Evolutionary conservation across 2,797 vertebrate species (phyloP).

Genomic region (Heliangelus exortis): DNA sequence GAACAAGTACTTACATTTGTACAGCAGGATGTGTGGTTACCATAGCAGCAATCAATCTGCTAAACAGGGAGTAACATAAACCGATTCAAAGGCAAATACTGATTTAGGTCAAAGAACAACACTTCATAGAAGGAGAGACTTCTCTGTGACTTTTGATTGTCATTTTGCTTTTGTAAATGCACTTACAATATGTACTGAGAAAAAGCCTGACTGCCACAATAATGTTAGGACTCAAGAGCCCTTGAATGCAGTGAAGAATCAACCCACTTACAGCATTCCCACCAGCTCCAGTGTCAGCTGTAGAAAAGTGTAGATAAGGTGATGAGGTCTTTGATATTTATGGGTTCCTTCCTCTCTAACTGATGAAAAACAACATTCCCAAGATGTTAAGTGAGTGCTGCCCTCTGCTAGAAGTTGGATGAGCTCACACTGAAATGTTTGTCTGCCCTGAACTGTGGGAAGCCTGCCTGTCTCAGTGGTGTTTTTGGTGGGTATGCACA

Average conservation of each 20-base stretch:
- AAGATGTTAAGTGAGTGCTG: neutral
- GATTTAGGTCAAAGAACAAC: slow-evolving; percentile 76
- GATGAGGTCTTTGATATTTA: neutral
- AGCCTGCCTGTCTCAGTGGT: neutral
- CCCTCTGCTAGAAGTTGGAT: neutral
- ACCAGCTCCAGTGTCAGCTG: neutral
- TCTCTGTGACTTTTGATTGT: slow-evolving; percentile 62
- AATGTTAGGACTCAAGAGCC: neutral
- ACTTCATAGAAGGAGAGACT: slow-evolving; percentile 64
- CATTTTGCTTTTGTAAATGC: slow-evolving; percentile 59
- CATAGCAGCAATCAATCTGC: slow-evolving; percentile 80
- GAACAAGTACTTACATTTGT: slow-evolving; percentile 67
- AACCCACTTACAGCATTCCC: neutral
- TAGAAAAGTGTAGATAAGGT: neutral
- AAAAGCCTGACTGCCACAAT: neutral
- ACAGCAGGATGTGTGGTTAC: slow-evolving; percentile 71
- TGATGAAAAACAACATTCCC: neutral
- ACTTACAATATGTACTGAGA: slow-evolving; percentile 32
- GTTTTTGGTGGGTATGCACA: neutral
- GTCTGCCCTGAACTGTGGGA: neutral
- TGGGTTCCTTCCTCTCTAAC: neutral
- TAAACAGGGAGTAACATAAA: slow-evolving; percentile 77
- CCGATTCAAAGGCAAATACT: slow-evolving; percentile 78
- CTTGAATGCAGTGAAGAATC: slow-evolving; percentile 23
- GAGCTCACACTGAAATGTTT: neutral